Evolutionary conservation across 2,888 invertebrate genomes (phyloP), one percentile per base, ranked within the genome.

Genomic region (Aelia acuminata): DNA sequence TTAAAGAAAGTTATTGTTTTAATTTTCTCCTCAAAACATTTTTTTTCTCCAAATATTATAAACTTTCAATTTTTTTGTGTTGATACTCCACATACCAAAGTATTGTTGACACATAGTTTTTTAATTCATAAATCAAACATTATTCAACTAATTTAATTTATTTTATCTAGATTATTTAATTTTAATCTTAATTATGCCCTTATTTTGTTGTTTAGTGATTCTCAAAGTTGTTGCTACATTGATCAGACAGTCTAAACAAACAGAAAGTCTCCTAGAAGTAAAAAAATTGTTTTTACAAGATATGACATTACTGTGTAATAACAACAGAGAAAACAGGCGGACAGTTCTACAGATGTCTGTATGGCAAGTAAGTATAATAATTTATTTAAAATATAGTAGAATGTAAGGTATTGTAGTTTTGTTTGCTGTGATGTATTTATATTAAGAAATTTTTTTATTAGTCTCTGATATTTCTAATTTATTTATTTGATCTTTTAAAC

Each of bases 291-390:
- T 99, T 93, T 94, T 99, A 11, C 97, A 98, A 1, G 99, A 99
- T 92, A 98, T 99, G 96, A 99, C 99, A n/a, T 93, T 98, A 87
- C 93, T 99, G 89, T 99, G 99, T 93, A 98, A 98, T 92, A 98
- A 98, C 92, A 99, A 98, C 92, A 94, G 98, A 22, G 99, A 99
- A 92, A 99, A 99, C 93, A 93, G 99, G 87, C 94, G 99, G 91
- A 99, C 98, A 0, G 98, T 99, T 22, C 94, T 99, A 75, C 99
- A 99, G 93, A 99, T 99, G 99, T 99, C 99, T 0, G 99, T 99
- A 0, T 99, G 99, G 99, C 98, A 98, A 93, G 93, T 93, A 90
- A 88, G 89, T 89, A 63, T 43, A 53, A 49, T 47, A 84, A 53
- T 48, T 48, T 48, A 22, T 87, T 57, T 48, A 22, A 48, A 43